These are phyloP conservation scores for Cyprinodon variegatus DNA, from an alignment of 2,113 vertebrate species.

Conservation along the genomic window DNA sequence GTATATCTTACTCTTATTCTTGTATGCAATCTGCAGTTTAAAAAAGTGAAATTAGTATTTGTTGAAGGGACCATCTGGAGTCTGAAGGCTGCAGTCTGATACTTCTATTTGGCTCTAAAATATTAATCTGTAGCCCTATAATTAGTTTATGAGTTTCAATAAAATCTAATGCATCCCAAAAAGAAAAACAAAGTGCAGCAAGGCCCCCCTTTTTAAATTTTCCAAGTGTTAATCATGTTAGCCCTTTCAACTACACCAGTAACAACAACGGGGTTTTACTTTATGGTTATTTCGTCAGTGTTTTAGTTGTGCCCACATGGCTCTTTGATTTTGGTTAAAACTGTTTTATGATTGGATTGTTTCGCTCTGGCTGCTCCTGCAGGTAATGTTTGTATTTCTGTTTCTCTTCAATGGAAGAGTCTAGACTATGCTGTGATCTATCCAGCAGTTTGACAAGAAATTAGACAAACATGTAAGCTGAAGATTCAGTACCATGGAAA, in stretches of 20 bases:
- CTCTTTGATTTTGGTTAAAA: neutral
- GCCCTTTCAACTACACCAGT: constrained; percentile 24
- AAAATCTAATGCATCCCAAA: neutral
- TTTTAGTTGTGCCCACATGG: constrained; percentile 4
- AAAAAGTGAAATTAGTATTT: too few species aligned
- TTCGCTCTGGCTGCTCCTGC: constrained; percentile 9
- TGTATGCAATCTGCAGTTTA: neutral
- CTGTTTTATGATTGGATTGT: constrained; percentile 6
- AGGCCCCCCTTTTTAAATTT: neutral
- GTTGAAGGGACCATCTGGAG: too few species aligned
- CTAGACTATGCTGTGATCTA: constrained; percentile 3
- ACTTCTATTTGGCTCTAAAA: too few species aligned
- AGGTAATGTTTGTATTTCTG: constrained; percentile 15
- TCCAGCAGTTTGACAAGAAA: constrained; percentile 21
- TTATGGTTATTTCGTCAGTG: constrained; percentile 6
- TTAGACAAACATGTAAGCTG: constrained; percentile 11
- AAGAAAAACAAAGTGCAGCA: too few species aligned
- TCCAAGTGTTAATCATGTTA: constrained; percentile 11
- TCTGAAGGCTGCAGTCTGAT: too few species aligned
- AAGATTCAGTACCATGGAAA: constrained; percentile 3
- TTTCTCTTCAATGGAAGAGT: constrained; percentile 11
- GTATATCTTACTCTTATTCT: neutral
- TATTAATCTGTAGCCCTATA: too few species aligned
- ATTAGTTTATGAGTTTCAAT: neutral
- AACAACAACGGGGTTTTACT: constrained; percentile 25